Conservation (phyloP, 1,140 invertebrate genomes). For the Aphelenchoides besseyi region DNA sequence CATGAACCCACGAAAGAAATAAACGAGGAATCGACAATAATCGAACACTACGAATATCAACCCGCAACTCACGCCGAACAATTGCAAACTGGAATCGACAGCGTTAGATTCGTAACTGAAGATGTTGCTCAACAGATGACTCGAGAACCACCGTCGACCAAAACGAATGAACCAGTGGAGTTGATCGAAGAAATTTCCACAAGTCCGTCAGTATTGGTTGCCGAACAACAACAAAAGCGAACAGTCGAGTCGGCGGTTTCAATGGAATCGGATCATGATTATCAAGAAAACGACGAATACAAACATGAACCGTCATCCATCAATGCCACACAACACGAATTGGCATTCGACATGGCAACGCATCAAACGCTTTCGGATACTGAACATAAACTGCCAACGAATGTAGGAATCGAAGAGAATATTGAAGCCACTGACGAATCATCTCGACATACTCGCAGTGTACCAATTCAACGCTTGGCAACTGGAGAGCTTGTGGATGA, state of each 20-base stretch:
- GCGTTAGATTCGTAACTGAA: background rate
- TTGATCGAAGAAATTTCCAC: background rate
- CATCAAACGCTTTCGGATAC: background rate
- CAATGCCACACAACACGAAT: background rate
- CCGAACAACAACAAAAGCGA: background rate
- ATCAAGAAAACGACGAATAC: slow-evolving; percentile 8
- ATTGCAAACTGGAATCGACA: background rate
- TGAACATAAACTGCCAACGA: no score
- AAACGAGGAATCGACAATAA: background rate
- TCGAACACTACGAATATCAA: slow-evolving; percentile 6
- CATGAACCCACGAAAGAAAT: background rate
- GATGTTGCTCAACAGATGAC: background rate
- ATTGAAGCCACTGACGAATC: background rate
- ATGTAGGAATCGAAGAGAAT: no score
- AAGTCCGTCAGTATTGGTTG: background rate
- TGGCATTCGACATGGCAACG: background rate
- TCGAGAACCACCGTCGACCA: background rate
- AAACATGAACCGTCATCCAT: background rate
- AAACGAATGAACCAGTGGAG: background rate
- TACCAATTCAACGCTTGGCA: background rate
- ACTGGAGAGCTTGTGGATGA: background rate
- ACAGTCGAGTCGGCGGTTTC: background rate
- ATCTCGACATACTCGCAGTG: background rate
- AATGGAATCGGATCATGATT: slow-evolving; percentile 1
- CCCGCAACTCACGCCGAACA: background rate